These are phyloP conservation scores for Nesogale talazaci DNA, from an alignment of 2,113 vertebrate genomes.

Conservation along the genomic window DNA sequence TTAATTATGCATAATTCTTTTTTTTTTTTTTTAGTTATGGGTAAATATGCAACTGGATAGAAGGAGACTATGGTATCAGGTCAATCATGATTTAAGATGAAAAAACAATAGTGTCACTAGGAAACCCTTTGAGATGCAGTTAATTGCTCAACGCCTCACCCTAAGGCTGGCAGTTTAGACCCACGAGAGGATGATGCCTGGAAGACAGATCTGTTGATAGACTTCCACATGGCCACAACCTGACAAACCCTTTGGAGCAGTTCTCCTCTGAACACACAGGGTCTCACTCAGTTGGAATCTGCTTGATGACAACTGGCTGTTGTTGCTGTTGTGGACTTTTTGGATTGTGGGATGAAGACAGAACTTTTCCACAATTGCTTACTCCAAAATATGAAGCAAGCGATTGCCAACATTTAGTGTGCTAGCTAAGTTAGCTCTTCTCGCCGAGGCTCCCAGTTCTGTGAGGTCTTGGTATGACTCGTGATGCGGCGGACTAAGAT, in stretches of 20 bases:
- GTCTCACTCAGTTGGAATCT: not conserved
- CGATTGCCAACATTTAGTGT: too few relatives aligned
- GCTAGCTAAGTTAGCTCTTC: too few relatives aligned
- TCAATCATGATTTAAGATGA: conserved; percentile 52
- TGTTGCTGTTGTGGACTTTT: not conserved
- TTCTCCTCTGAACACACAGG: not conserved
- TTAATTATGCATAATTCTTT: conserved; percentile 11
- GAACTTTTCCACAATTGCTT: too few relatives aligned
- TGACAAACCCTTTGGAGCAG: not conserved
- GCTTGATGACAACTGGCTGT: not conserved
- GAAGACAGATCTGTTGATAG: not conserved
- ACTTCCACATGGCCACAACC: too few relatives aligned
- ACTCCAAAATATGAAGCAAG: too few relatives aligned
- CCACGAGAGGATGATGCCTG: too few relatives aligned
- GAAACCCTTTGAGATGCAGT: not conserved
- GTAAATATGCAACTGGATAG: not conserved
- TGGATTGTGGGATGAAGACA: not conserved
- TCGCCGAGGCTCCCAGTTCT: too few relatives aligned
- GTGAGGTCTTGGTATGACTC: too few relatives aligned
- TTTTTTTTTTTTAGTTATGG: too few relatives aligned
- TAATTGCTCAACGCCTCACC: not conserved
- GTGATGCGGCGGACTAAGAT: too few relatives aligned
- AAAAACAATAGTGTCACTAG: not conserved
- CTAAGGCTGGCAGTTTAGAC: not conserved
- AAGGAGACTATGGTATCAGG: not conserved